Conservation (phyloP, 2,888 invertebrate species). For the Doris montereyensis region DNA sequence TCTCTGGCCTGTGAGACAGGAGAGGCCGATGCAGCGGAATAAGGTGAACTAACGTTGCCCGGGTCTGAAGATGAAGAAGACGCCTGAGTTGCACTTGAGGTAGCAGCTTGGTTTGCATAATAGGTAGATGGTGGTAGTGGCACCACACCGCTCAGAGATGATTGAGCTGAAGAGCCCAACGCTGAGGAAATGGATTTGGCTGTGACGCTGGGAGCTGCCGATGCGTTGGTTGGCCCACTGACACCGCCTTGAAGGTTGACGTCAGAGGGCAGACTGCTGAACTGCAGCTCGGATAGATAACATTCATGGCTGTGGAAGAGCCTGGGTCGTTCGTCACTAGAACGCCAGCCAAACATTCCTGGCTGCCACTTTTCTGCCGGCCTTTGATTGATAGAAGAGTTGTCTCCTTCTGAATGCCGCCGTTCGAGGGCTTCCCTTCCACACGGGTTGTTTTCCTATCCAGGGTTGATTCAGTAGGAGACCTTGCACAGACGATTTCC, state of each 20-base stretch:
- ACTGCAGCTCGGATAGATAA: background rate
- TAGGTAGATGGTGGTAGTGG: too few relatives aligned
- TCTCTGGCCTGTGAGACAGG: too few relatives aligned
- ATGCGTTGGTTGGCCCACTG: background rate
- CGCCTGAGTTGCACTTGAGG: too few relatives aligned
- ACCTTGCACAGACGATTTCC: constrained; percentile 8
- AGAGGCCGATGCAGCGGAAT: too few relatives aligned
- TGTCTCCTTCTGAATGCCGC: constrained; percentile 66
- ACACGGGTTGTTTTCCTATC: constrained; percentile 55
- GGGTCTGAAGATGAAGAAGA: too few relatives aligned
- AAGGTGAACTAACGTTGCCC: too few relatives aligned
- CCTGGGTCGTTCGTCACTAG: constrained; percentile 29
- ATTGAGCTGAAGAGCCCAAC: background rate
- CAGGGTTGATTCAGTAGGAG: constrained; percentile 14
- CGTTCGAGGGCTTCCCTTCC: constrained; percentile 65
- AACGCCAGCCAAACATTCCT: constrained; percentile 47
- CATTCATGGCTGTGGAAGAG: background rate
- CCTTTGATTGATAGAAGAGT: too few relatives aligned
- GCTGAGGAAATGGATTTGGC: background rate
- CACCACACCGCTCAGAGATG: too few relatives aligned
- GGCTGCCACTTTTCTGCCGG: constrained; percentile 55
- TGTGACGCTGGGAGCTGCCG: background rate
- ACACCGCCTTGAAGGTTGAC: background rate
- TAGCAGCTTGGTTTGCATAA: too few relatives aligned
- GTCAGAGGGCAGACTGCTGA: constrained; percentile 11